phyloP scores from a whole-genome alignment of 92 coral and sea anemone genomes.

The Porites evermanni region DNA sequence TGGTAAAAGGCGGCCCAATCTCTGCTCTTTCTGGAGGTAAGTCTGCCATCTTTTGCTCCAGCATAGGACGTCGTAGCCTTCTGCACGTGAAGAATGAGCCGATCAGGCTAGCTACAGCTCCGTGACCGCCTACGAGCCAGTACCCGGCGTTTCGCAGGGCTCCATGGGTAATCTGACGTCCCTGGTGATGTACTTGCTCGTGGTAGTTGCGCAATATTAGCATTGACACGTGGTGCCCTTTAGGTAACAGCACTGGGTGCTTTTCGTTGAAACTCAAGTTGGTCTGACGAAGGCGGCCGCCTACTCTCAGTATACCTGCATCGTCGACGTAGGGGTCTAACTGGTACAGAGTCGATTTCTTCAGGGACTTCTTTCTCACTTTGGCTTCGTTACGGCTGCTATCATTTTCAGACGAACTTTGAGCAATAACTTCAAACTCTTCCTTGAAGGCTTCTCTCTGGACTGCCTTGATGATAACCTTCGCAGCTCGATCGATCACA shows the following conservation, averaged over 20 bases:
- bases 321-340: slow-evolving; percentile 57
- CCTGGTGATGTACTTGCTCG: slow-evolving; percentile 5
- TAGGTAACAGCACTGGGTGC: background rate
- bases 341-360: slow-evolving; percentile 41
- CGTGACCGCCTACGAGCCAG: too few relatives aligned
- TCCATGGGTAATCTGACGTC: too few relatives aligned
- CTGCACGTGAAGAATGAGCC: background rate
- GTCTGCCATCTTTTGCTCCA: slow-evolving; percentile 37
- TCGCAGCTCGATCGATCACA: background rate
- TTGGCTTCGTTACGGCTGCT: background rate
- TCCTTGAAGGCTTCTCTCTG: slow-evolving; percentile 7
- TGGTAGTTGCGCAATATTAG: background rate
- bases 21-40: slow-evolving; percentile 27
- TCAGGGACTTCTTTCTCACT: slow-evolving; percentile 7
- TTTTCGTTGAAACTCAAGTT: background rate
- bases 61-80: slow-evolving; percentile 15
- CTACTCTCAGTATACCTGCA: background rate
- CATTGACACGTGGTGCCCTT: background rate
- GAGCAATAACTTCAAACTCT: background rate
- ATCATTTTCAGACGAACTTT: background rate
- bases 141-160: too few relatives aligned
- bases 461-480: slow-evolving; percentile 1
- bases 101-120: background rate
- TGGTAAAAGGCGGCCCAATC: slow-evolving; percentile 23
- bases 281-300: too few relatives aligned